These are phyloP conservation scores for Scolopax mira DNA, from an alignment of 2,113 vertebrate genomes.

Conservation along the genomic window DNA sequence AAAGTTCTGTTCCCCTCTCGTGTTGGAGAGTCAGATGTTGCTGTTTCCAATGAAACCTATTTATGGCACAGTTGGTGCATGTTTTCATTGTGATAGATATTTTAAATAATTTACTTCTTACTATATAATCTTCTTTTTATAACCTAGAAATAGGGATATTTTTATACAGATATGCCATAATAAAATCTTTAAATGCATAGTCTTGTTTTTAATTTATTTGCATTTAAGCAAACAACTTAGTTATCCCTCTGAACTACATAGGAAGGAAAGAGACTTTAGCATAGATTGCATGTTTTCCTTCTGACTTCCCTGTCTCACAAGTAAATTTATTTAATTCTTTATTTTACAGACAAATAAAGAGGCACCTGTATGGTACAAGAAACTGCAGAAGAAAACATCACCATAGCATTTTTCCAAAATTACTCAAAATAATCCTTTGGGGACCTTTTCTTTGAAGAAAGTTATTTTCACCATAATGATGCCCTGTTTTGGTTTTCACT, in stretches of 20 bases:
- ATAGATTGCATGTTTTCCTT: neutral
- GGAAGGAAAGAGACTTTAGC: neutral
- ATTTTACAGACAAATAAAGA: conserved; percentile 88
- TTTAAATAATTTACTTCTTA: neutral
- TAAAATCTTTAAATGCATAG: neutral
- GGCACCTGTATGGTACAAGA: conserved; percentile 81
- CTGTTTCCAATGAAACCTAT: neutral
- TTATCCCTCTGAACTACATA: neutral
- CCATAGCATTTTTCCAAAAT: conserved; percentile 33
- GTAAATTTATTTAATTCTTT: neutral
- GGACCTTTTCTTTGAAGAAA: neutral
- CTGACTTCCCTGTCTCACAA: neutral
- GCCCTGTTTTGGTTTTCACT: conserved; percentile 24
- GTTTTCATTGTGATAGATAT: neutral
- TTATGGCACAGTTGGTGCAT: neutral
- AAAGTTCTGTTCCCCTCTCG: neutral
- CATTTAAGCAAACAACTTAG: neutral
- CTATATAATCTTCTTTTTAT: neutral
- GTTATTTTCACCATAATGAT: conserved; percentile 39
- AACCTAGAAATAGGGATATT: neutral
- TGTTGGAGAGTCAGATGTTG: neutral
- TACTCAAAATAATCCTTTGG: neutral
- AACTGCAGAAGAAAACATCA: conserved; percentile 72
- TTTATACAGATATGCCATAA: neutral
- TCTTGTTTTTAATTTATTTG: neutral